Evolutionary conservation across 2,113 vertebrate species (phyloP).

Genomic region (Pycnonotus jocosus): DNA sequence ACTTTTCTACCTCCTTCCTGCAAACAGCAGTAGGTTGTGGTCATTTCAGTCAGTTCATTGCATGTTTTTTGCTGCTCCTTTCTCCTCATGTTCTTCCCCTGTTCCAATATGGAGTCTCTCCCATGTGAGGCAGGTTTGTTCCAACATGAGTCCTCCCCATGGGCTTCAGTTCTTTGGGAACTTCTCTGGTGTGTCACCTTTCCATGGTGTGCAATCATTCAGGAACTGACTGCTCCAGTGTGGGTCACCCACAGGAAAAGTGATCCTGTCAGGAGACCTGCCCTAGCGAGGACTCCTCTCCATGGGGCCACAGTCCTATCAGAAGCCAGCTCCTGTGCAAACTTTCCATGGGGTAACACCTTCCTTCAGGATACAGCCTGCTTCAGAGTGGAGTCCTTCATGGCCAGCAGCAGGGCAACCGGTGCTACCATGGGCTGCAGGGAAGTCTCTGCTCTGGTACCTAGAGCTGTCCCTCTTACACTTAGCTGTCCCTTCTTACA

Average conservation of each 20-base stretch:
- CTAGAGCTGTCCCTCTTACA: no score
- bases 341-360: neutral
- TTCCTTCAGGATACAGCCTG: neutral
- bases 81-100: neutral
- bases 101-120: neutral
- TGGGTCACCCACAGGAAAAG: neutral
- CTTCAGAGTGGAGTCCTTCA: accelerated
- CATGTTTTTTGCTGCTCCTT: neutral
- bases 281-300: neutral
- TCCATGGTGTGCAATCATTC: neutral
- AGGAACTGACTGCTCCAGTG: neutral
- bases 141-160: neutral
- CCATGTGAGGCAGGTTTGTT: neutral
- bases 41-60: neutral
- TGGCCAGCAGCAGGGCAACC: neutral
- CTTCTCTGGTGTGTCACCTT: neutral
- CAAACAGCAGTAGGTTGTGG: neutral
- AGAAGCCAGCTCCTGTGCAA: neutral
- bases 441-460: neutral
- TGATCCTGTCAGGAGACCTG: neutral
- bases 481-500: neutral
- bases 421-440: neutral
- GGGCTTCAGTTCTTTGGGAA: neutral
- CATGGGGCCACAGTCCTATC: neutral
- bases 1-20: neutral